Conservation (phyloP, 1,140 invertebrate species). For the Ooceraea biroi region DNA sequence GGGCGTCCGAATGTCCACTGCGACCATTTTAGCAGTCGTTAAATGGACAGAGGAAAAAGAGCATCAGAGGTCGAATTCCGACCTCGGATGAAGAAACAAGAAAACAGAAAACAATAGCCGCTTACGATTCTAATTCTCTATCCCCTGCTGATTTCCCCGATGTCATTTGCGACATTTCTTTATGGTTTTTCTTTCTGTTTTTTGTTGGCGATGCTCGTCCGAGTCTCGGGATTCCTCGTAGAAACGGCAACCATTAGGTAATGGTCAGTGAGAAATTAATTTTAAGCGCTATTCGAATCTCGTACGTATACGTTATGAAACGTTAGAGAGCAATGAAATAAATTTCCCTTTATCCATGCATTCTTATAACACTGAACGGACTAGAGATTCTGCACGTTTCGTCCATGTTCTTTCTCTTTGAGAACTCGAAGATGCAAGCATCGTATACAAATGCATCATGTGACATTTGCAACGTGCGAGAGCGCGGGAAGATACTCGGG, state of each 20-base stretch:
- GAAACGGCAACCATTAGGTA: background rate
- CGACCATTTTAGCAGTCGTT: conserved; percentile 7
- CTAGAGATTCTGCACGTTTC: background rate
- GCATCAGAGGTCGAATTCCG: background rate
- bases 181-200: background rate
- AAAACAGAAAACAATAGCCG: background rate
- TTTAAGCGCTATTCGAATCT: no score
- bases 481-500: background rate
- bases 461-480: conserved; percentile 11
- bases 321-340: no score
- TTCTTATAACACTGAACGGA: no score
- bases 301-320: no score
- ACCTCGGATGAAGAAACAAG: background rate
- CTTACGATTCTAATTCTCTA: conserved; percentile 42
- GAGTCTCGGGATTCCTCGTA: background rate
- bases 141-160: conserved; percentile 18
- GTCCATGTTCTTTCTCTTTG: background rate
- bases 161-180: background rate
- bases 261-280: no score
- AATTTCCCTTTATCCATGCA: no score
- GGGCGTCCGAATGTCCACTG: background rate
- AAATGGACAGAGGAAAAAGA: conserved; percentile 3
- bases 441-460: conserved; percentile 9
- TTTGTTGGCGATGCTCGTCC: background rate
- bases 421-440: background rate